A percentile compares a stretch with the other conserved stretches of the same genome.
Evolutionary conservation across 2,113 vertebrate species (phyloP).

Genomic region (Equus przewalskii): DNA sequence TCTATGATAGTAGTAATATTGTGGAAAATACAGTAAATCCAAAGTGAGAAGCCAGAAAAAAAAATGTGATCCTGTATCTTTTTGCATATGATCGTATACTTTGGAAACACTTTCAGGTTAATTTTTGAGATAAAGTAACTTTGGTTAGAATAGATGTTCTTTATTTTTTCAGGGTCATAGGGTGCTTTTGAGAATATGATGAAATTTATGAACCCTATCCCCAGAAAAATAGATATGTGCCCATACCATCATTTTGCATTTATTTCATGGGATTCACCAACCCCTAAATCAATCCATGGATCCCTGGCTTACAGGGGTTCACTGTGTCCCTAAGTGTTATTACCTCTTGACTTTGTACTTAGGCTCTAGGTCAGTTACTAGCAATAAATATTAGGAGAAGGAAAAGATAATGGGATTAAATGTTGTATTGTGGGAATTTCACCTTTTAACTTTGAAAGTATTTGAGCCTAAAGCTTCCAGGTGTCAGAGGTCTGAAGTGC

Average conservation of each 20-base stretch:
- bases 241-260: not conserved
- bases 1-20: not conserved
- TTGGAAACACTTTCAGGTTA: not conserved
- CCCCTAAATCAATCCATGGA: not conserved
- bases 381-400: not conserved
- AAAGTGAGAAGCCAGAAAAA: not conserved
- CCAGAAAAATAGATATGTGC: not conserved
- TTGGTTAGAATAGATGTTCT: not conserved
- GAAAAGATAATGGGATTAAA: not conserved
- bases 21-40: not conserved
- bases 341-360: slow-evolving; percentile 7
- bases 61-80: not conserved
- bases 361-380: not conserved
- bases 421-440: not conserved
- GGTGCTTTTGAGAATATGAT: not conserved
- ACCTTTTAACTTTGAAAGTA: slow-evolving; percentile 28
- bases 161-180: not conserved
- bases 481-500: not conserved
- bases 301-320: not conserved
- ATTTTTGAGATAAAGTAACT: slow-evolving; percentile 51
- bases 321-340: not conserved
- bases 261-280: not conserved
- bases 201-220: not conserved
- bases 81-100: not conserved
- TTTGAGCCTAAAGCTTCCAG: not conserved